phyloP scores from a whole-genome alignment of 2,888 invertebrate species.

The Exephanes ischioxanthus region DNA sequence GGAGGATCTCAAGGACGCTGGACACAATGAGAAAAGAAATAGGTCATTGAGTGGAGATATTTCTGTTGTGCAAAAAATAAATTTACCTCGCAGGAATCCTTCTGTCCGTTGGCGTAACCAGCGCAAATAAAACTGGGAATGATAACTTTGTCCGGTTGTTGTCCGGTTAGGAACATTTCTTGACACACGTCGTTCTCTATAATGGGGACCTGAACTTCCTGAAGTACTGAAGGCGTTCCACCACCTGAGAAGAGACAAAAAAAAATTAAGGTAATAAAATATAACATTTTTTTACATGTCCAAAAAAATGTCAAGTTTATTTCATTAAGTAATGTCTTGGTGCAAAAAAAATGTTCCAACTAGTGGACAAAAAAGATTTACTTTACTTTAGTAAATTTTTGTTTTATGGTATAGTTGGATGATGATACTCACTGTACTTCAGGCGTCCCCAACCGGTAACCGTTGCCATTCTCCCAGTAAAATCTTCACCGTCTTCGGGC shows the following conservation, averaged over 20 bases:
- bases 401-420: too few species aligned
- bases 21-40: neutral
- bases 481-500: slow-evolving; percentile 91
- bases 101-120: slow-evolving; percentile 96
- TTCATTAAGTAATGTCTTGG: too few species aligned
- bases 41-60: neutral
- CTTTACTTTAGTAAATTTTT: too few species aligned
- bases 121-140: slow-evolving; percentile 95
- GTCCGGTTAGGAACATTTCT: slow-evolving; percentile 96
- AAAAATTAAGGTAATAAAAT: slow-evolving; percentile 1
- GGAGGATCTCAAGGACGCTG: too few species aligned
- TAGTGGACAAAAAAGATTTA: too few species aligned
- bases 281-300: too few species aligned
- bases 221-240: slow-evolving; percentile 94
- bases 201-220: slow-evolving; percentile 96
- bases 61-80: neutral
- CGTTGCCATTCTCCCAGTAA: slow-evolving; percentile 94
- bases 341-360: too few species aligned
- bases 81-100: slow-evolving; percentile 95
- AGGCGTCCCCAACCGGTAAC: slow-evolving; percentile 97
- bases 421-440: slow-evolving; percentile 89
- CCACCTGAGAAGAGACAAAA: slow-evolving; percentile 86
- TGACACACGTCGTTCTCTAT: slow-evolving; percentile 97
- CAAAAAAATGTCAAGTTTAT: too few species aligned
- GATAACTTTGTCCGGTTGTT: slow-evolving; percentile 93